Base-by-base conservation (phyloP, 2,113 vertebrate genomes). In the Ciconia maguari region DNA sequence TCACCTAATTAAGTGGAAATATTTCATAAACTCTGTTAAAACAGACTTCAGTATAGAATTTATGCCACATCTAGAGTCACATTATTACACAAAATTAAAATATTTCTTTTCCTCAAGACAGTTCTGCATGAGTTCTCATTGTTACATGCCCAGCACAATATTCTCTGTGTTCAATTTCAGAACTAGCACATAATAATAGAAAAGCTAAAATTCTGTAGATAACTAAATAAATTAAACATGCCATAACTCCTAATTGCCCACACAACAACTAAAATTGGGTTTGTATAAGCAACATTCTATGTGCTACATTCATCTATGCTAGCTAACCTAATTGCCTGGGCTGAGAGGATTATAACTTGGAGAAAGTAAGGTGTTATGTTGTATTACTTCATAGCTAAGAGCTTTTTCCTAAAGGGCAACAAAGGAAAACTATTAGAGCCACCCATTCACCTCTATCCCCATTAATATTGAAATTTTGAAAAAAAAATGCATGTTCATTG, bases 171-270 rank as follows among this genome's bases (percentile, higher is more conserved):
- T 95, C 71, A 94, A 36, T 92, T 96, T 96, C 38, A 94, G 60
- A 87, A 81, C 55, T 44, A 69, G 41, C 51, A 87, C 86, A 57
- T 68, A 95, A 95, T 52, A 96, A 81, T 41, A 71, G 68, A 74
- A 95, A 94, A 90, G 15, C 65, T 93, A 70, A 95, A 93, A 96
- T 96, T 96, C 70, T 82, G 20, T 48, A 89, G 81, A 90, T 94
- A 95, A 70, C 78, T 93, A 86, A 91, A 94, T 94, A 94, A 96
- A 91, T 96, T 90, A 91, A 95, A 95, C 65, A 89, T 84, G 49
- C 34, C 69, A 80, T 61, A 64, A 77, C 46, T 72, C 61, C 72
- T 96, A 93, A 97, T 90, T 95, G 48, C 34, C 41, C 80, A 68
- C 61, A 61, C 60, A 90, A 93, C 52, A 71, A 61, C 46, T 90